A percentile compares a stretch with the other conserved stretches of the same genome.
Conservation (phyloP, 2,888 invertebrate genomes). For the Callimorpha dominula region DNA sequence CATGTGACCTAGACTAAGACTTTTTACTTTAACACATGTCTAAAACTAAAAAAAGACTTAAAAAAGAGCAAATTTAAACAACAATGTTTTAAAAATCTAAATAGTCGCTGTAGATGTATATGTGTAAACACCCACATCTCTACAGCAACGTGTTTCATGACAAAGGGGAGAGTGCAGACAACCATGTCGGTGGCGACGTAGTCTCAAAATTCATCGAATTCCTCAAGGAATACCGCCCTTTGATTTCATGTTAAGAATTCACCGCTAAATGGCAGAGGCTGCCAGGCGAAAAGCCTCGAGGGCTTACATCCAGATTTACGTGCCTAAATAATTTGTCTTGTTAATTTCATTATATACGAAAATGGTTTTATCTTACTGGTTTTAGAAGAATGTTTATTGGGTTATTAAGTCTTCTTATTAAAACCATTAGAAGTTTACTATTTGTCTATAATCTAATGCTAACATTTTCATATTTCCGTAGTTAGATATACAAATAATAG, state of each 20-base stretch:
- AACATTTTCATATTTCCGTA: no score
- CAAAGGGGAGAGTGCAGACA: conserved; percentile 31
- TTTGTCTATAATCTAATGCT: not conserved
- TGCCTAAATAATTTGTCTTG: conserved; percentile 25
- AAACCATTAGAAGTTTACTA: not conserved
- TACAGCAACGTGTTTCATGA: conserved; percentile 22
- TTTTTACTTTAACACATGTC: no score
- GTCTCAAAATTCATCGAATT: conserved; percentile 48
- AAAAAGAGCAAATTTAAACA: not conserved
- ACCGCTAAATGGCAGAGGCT: conserved; percentile 23
- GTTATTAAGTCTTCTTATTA: not conserved
- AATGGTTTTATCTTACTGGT: not conserved
- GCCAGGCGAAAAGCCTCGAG: conserved; percentile 14
- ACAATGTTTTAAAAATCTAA: not conserved
- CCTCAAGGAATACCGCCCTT: conserved; percentile 50
- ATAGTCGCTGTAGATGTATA: not conserved
- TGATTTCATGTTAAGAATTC: conserved; percentile 62
- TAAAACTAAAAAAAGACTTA: no score
- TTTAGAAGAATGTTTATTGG: not conserved
- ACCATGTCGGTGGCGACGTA: conserved; percentile 5
- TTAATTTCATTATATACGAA: not conserved
- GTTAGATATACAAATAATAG: no score
- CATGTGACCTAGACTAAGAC: no score
- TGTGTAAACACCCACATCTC: not conserved
- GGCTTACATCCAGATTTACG: conserved; percentile 18